These are phyloP conservation scores for Heliconius nattereri DNA, from an alignment of 1,140 invertebrate genomes.

Conservation along the genomic window DNA sequence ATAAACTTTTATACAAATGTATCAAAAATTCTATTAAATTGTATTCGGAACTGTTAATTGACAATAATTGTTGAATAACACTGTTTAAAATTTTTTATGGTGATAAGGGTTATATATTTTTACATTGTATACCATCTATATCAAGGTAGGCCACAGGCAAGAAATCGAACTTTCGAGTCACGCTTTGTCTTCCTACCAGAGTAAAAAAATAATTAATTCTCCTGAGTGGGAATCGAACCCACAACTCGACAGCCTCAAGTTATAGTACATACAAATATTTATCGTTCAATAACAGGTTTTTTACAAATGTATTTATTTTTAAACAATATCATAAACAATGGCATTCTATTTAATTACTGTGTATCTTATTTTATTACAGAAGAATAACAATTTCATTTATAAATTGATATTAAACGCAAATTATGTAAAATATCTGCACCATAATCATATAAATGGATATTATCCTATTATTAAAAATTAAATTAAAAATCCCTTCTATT, in stretches of 20 bases:
- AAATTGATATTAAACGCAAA: not conserved
- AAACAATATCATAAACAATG: not conserved
- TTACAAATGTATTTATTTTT: not conserved
- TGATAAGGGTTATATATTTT: too few relatives aligned
- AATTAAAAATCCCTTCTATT: not conserved
- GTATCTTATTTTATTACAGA: not conserved
- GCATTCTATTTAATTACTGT: not conserved
- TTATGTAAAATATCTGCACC: not conserved
- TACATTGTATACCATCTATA: too few relatives aligned
- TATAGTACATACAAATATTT: not conserved
- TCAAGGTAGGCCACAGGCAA: too few relatives aligned
- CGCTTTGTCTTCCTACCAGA: too few relatives aligned
- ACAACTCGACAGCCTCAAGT: not conserved
- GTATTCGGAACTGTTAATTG: not conserved
- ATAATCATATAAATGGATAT: not conserved
- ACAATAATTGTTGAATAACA: not conserved
- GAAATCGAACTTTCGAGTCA: too few relatives aligned
- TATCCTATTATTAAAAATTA: not conserved
- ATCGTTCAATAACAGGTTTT: not conserved
- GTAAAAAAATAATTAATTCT: too few relatives aligned
- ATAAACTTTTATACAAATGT: conserved; percentile 17
- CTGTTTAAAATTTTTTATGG: not conserved
- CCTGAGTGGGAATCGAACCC: too few relatives aligned
- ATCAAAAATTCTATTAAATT: not conserved
- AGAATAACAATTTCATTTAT: not conserved